These are phyloP conservation scores for Saccopteryx bilineata DNA, from an alignment of 2,113 vertebrate species.

Conservation along the genomic window DNA sequence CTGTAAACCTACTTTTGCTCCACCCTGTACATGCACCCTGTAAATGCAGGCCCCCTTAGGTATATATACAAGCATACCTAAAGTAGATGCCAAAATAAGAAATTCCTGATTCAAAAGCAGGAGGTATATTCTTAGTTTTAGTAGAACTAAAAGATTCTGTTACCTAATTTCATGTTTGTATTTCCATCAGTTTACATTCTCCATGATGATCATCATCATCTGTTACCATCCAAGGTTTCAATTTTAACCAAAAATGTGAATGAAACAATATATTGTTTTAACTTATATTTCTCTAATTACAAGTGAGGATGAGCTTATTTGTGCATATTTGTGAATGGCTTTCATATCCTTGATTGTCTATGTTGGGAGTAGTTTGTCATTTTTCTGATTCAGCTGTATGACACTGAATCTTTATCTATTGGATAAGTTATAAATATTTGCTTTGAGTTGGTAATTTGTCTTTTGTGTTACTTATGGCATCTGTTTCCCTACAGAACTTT, in stretches of 20 bases:
- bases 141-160: background rate
- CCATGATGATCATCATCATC: background rate
- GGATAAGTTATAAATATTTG: background rate
- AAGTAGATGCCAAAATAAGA: background rate
- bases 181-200: background rate
- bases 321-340: background rate
- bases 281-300: background rate
- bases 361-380: background rate
- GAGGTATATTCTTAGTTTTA: background rate
- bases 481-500: constrained; percentile 20
- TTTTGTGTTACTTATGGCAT: constrained; percentile 11
- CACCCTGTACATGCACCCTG: background rate
- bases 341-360: background rate
- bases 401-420: background rate
- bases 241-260: constrained; percentile 16
- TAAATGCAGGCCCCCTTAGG: background rate
- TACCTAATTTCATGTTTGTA: background rate
- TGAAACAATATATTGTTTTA: background rate
- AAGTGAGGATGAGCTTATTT: background rate
- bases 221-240: background rate
- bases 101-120: background rate
- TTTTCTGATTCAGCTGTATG: background rate
- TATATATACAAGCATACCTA: background rate
- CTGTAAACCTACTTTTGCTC: background rate
- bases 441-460: background rate